Conservation (phyloP, 1,140 invertebrate genomes). For the Stegodyphus dumicola region DNA sequence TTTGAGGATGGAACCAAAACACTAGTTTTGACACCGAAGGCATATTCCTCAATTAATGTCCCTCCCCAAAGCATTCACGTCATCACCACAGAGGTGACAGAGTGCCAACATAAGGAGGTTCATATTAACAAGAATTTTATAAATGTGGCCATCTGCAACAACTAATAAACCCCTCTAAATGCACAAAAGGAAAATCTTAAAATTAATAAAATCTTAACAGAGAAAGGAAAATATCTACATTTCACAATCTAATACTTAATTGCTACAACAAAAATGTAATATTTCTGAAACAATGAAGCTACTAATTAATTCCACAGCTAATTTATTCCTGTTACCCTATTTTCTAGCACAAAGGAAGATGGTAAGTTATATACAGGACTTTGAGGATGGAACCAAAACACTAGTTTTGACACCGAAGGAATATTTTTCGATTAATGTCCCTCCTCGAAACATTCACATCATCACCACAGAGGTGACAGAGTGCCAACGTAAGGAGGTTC, state of each 20-base stretch:
- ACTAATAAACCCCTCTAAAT: not conserved
- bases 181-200: not conserved
- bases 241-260: too few species aligned
- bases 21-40: slow-evolving; percentile 38
- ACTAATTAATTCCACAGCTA: too few species aligned
- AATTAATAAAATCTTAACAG: not conserved
- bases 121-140: not conserved
- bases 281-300: too few species aligned
- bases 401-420: too few species aligned
- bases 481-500: not conserved
- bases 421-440: too few species aligned
- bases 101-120: slow-evolving; percentile 38
- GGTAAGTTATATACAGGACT: too few species aligned
- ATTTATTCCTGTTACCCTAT: too few species aligned
- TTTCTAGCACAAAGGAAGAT: too few species aligned
- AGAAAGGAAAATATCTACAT: too few species aligned
- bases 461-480: not conserved
- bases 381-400: too few species aligned
- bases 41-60: not conserved
- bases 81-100: slow-evolving; percentile 21
- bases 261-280: too few species aligned
- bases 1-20: slow-evolving; percentile 40
- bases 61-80: slow-evolving; percentile 37
- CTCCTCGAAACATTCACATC: too few species aligned
- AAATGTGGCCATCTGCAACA: not conserved